These are phyloP conservation scores for Clarias gariepinus DNA, from an alignment of 2,113 vertebrate genomes.

Conservation along the genomic window DNA sequence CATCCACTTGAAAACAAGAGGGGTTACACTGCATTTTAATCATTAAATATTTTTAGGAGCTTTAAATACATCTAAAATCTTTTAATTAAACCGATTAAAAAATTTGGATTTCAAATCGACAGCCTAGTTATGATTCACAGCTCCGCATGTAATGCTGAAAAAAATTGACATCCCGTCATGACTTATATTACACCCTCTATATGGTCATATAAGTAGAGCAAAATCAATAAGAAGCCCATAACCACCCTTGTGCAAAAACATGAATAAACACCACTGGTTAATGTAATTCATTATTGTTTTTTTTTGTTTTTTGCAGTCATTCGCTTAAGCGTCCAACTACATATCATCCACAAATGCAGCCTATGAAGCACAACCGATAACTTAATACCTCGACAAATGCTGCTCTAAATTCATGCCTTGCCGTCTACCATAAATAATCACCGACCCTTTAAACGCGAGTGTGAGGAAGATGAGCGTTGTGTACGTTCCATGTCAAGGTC, in stretches of 20 bases:
- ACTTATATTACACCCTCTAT: not conserved
- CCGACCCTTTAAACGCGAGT: conserved; percentile 6
- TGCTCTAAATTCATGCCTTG: not conserved
- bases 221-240: not conserved
- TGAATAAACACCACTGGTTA: not conserved
- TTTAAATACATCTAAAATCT: too few species aligned
- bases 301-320: not conserved
- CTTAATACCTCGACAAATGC: not conserved
- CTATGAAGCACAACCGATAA: not conserved
- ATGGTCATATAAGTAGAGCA: not conserved
- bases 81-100: too few species aligned
- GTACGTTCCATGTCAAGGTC: conserved; percentile 20
- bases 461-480: not conserved
- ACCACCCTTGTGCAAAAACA: not conserved
- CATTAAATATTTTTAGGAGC: too few species aligned
- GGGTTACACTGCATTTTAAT: too few species aligned
- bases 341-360: not conserved
- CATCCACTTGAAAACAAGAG: not conserved
- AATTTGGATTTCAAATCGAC: too few species aligned
- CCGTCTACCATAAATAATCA: conserved; percentile 3
- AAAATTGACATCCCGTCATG: not conserved
- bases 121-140: too few species aligned
- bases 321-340: too few species aligned
- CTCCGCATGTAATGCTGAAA: not conserved
- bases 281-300: not conserved